Evolutionary conservation across 2,113 vertebrate species (phyloP).

Genomic region (Barnardius zonarius): DNA sequence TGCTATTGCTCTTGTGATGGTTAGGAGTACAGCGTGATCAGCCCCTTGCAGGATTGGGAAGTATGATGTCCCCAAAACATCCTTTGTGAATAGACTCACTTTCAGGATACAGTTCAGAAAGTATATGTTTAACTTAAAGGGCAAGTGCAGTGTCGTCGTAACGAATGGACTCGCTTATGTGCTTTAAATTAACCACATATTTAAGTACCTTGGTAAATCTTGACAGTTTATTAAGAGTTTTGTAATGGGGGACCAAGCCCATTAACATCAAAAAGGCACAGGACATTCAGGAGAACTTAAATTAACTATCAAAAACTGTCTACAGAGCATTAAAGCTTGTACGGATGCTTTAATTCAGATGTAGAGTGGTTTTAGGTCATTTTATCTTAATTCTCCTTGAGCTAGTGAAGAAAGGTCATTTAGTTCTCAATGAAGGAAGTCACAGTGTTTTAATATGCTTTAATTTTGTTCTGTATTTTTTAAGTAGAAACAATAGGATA

Average conservation of each 20-base stretch:
- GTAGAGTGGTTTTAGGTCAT: not conserved
- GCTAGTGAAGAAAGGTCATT: not conserved
- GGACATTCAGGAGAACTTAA: not conserved
- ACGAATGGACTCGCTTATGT: not conserved
- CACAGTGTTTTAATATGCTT: not conserved
- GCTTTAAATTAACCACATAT: not conserved
- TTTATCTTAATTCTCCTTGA: not conserved
- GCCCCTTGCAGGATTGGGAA: not conserved
- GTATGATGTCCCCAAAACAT: not conserved
- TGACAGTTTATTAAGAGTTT: not conserved
- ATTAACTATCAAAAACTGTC: not conserved
- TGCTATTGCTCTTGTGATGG: not conserved
- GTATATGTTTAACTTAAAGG: not conserved
- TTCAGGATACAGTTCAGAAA: not conserved
- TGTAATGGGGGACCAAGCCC: not conserved
- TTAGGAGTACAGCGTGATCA: not conserved
- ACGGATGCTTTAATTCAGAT: not conserved
- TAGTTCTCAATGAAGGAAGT: not conserved
- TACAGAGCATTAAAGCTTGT: not conserved
- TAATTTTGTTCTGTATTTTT: not conserved
- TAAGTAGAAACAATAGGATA: not conserved
- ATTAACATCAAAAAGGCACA: not conserved
- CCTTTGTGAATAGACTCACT: not conserved
- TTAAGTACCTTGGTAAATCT: conserved; percentile 7
- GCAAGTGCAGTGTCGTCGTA: not conserved